Conservation (phyloP, 1,140 invertebrate genomes). For the Pissodes strobi region DNA sequence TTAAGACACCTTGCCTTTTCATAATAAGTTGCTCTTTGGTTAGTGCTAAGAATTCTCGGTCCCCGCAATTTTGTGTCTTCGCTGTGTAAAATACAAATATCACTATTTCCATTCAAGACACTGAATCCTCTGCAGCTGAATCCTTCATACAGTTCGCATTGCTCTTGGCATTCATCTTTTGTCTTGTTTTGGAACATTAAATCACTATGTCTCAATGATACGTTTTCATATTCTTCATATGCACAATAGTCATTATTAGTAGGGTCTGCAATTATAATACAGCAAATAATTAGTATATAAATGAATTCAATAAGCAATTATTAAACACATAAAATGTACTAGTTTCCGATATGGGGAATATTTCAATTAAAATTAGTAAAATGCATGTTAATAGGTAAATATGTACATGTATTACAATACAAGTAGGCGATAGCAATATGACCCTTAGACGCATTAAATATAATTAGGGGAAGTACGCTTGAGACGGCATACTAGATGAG, state of each 20-base stretch:
- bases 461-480: too few relatives aligned
- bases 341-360: too few relatives aligned
- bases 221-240: conserved; percentile 53
- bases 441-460: too few relatives aligned
- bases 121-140: conserved; percentile 52
- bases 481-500: too few relatives aligned
- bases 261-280: too few relatives aligned
- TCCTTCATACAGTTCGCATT: conserved; percentile 41
- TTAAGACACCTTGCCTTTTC: conserved; percentile 59
- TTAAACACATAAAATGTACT: too few relatives aligned
- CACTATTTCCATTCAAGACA: conserved; percentile 7
- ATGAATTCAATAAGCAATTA: too few relatives aligned
- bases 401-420: too few relatives aligned
- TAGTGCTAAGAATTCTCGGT: conserved; percentile 54
- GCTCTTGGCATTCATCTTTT: conserved; percentile 47
- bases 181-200: conserved; percentile 37
- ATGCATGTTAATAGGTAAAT: too few relatives aligned
- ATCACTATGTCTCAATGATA: conserved; percentile 44
- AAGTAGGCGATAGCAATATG: too few relatives aligned
- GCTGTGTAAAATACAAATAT: conserved; percentile 57
- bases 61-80: conserved; percentile 60
- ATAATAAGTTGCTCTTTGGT: conserved; percentile 55
- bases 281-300: too few relatives aligned
- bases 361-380: too few relatives aligned
- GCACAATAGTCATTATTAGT: conserved; percentile 46